A percentile compares a stretch with the other conserved stretches of the same genome.
Evolutionary conservation across 2,113 vertebrate species (phyloP).

Genomic region (Castor canadensis): DNA sequence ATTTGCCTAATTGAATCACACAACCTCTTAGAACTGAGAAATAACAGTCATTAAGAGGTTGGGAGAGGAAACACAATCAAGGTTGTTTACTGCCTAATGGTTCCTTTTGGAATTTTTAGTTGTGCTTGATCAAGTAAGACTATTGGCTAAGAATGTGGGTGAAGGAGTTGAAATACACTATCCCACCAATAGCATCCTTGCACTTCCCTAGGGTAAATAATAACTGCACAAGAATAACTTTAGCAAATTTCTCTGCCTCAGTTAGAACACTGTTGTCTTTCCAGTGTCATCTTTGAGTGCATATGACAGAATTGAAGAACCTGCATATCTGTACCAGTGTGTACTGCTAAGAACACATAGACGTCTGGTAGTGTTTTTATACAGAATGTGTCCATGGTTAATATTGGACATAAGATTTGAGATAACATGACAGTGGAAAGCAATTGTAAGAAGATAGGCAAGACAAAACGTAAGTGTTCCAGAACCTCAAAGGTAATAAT

Average conservation of each 20-base stretch:
- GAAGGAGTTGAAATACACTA: background rate
- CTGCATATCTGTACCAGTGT: background rate
- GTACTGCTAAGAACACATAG: background rate
- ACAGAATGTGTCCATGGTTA: background rate
- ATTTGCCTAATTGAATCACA: slow-evolving; percentile 84
- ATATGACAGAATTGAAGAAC: background rate
- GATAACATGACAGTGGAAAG: background rate
- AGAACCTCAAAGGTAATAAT: background rate
- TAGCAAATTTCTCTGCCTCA: background rate
- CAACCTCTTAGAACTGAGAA: slow-evolving; percentile 76
- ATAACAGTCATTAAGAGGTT: slow-evolving; percentile 78
- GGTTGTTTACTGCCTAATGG: slow-evolving; percentile 67
- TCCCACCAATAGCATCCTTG: accelerated
- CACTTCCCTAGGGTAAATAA: background rate
- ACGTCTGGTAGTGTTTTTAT: background rate
- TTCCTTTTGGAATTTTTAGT: slow-evolving; percentile 57
- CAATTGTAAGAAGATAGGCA: background rate
- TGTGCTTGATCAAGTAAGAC: slow-evolving; percentile 34
- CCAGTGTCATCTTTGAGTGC: background rate
- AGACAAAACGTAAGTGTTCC: background rate
- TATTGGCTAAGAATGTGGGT: background rate
- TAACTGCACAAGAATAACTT: background rate
- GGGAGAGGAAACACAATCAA: slow-evolving; percentile 50
- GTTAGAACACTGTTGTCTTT: background rate
- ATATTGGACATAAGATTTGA: background rate